Base-by-base conservation (phyloP, 2,113 vertebrate species). In the Craseonycteris thonglongyai region DNA sequence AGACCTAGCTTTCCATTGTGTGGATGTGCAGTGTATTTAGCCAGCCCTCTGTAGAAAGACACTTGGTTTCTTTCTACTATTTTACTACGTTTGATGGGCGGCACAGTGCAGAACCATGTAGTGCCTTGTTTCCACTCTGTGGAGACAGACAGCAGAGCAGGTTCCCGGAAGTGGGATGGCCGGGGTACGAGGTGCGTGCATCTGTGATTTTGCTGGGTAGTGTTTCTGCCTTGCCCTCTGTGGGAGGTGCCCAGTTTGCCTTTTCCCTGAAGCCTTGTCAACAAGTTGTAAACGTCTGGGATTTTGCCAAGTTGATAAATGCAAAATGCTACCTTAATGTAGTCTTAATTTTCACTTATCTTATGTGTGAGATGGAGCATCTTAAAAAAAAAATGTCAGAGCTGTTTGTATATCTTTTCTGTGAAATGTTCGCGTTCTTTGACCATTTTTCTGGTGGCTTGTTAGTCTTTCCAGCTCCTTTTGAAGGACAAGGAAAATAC, bases 341-440 rank as follows among this genome's bases (percentile, higher is more conserved):
- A 79, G 91, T 92, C 92, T 93, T 96, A 79, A 88, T 96, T 93
- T 96, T 93, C 86, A 89, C 92, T 94, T 96, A 74, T 96, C 95
- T 85, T 90, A 28, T 47, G 78, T 84, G 61, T 78, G 94, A 96
- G 91, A 88, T 69, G 30, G 93, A 95, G 40, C 66, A 92, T 90
- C 85, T 90, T 92, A 18, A 80, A 93, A 96, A 18, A 80, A 93
- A 96, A 63, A 95, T 94, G 76, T 90, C 82, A 96, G 91, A 91
- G 56, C 93, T 61, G 82, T 91, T 95, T 85, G 69, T 65, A 83
- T 91, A 21, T 93, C 65, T 93, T 94, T 80, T 40, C 88, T 88
- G 65, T 84, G 90, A 96, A 87, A 83, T 65, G 47, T 87, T 59
- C 45, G 0, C 82, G 40, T 83, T 79, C 87, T 90, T 82, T 80